Base-by-base conservation (phyloP, 2,113 vertebrate genomes). In the Argyrosomus japonicus region DNA sequence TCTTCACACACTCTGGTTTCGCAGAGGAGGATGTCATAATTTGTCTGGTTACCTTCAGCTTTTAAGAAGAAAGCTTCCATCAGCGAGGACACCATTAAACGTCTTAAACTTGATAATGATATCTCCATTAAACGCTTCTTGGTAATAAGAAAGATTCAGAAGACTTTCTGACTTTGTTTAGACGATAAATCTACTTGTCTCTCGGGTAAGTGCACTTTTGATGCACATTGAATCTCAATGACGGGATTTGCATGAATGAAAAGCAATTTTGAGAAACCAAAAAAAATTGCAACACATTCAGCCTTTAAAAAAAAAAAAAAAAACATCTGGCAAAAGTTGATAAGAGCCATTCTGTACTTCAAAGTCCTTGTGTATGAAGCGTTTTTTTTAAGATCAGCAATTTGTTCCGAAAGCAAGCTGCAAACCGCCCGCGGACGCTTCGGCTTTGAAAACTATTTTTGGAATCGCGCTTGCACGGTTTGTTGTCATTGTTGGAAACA, bases 321-420 rank as follows among this genome's bases (percentile, higher is more conserved):
- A 81, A 88, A 86, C 91, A 90, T 86, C 93, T 93, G 92, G 85
- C 73, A 76, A 86, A 91, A 92, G 79, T 93, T 86, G 93, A 93
- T 94, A 92, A 94, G 87, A 92, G 81, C 19, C 64, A 82, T 89
- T 91, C 88, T 88, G 77, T 84, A 93, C 90, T 93, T 93, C 92
- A 93, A 93, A 94, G 92, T 92, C 85, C 84, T 92, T 75, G 80
- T 71, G 60, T 86, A 62, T 79, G 80, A 88, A 86, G 67, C 32
- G 15, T 83, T 87, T 91, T 82, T 91, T 82, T 63, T 61, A 75
- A 88, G 83, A 93, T 91, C 92, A 80, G 86, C 84, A 88, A 83
- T 84, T 90, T 82, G 81, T 91, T 90, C 50, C 48, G 40, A 85
- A 72, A 81, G 86, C 57, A 54, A 78, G 82, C 84, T 67, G 77